Base-by-base conservation (phyloP, 2,797 vertebrate species). In the Lophura swinhoii region DNA sequence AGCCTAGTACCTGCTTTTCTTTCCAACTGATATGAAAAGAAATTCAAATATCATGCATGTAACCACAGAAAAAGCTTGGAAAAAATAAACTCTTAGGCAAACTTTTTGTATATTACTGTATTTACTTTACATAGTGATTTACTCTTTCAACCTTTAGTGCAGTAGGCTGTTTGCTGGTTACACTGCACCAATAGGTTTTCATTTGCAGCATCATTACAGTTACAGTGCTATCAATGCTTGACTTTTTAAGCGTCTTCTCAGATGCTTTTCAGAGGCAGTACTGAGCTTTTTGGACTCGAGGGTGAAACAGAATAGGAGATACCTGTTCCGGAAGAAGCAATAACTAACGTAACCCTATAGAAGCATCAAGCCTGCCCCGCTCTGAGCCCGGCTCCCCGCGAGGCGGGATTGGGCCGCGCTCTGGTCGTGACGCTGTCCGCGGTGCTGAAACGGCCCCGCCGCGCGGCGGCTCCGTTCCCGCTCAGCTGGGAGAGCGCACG, bases 341-440 rank as follows among this genome's bases (percentile, higher is more conserved):
- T 10, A 14, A 1, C 15, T 10, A 11, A 5, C 0, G 0, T 3
- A 23, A 14, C 31, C 3, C 29, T 3, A 16, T 0, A 1, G 26
- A 22, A 17, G 8, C 31, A 5, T 4, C 1, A 15, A 23, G 49
- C 10, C 68, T 22, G 0, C 3, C 51, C 56, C 9, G 51, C 60
- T 58, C n/a, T 7, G 4, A 12, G 1, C 22, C 2, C 35, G 1
- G 31, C 55, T 56, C 55, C 18, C 55, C 31, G 55, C 55, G 11
- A 29, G 18, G 31, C 31, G 20, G 55, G 7, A 11, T 20, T n/a
- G 55, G 55, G 55, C 31, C 31, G 31, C 31, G 17, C 60, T 31
- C 28, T 6, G 53, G 12, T 17, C 17, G 26, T 39, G 60, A 37
- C 60, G 37, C 60, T 78, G 58, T 71, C 58, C 12, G 49, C 49